Evolutionary conservation across 2,888 invertebrate species (phyloP).

Genomic region (Epirrita christyi): DNA sequence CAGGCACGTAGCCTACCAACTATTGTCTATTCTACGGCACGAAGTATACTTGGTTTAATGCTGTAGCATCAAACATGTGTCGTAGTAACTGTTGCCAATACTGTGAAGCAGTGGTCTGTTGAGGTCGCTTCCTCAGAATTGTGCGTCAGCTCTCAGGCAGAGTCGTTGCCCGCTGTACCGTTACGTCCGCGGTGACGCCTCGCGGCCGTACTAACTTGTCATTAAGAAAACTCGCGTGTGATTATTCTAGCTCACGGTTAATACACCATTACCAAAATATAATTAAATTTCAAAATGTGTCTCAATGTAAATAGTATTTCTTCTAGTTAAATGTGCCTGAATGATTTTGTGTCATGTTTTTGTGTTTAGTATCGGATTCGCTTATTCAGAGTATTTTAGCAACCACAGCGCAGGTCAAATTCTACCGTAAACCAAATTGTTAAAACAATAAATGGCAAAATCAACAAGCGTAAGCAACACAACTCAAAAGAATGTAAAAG

Average conservation of each 20-base stretch:
- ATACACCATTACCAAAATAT: neutral
- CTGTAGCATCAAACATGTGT: constrained; percentile 24
- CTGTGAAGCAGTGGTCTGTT: constrained; percentile 36
- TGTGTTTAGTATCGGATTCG: neutral
- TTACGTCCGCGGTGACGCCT: constrained; percentile 56
- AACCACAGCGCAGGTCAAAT: neutral
- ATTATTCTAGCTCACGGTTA: constrained; percentile 8
- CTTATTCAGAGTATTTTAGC: neutral
- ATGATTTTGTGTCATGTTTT: neutral
- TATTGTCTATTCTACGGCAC: neutral
- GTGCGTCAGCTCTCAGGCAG: constrained; percentile 71
- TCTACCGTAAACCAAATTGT: constrained; percentile 3
- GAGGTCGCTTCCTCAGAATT: constrained; percentile 56
- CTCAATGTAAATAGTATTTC: neutral
- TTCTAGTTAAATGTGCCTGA: too few species aligned
- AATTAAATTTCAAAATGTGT: neutral
- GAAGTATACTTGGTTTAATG: too few species aligned
- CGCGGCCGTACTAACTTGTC: constrained; percentile 38
- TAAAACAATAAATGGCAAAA: constrained; percentile 1
- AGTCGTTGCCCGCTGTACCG: constrained; percentile 78
- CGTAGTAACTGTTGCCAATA: constrained; percentile 23
- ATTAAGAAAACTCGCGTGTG: constrained; percentile 29
- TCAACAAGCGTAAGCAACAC: constrained; percentile 4
- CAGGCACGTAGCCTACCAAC: constrained; percentile 52
- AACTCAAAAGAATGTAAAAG: constrained; percentile 18